Percentiles rank a stretch among this genome's conserved stretches.
These are phyloP conservation scores for Microctonus aethiopoides DNA, from an alignment of 2,888 invertebrate species.

Conservation along the genomic window DNA sequence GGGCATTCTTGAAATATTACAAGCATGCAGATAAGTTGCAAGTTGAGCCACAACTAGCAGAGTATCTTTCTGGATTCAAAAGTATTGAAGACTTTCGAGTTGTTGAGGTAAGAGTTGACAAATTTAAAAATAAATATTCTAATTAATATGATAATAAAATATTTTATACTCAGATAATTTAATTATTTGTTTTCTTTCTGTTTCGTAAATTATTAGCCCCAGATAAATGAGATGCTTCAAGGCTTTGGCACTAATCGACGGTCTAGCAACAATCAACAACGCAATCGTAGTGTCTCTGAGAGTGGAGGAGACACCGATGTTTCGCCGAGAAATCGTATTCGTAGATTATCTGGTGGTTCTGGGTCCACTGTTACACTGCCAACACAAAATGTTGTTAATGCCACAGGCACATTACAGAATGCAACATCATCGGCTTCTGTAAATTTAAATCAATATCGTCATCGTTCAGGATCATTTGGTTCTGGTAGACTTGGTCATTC, in stretches of 20 bases:
- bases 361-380: constrained; percentile 56
- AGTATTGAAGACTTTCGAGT: constrained; percentile 91
- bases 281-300: constrained; percentile 77
- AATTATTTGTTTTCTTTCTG: constrained; percentile 6
- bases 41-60: constrained; percentile 79
- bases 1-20: constrained; percentile 98
- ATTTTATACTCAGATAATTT: too few species aligned
- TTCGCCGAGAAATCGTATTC: constrained; percentile 55
- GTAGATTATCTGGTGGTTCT: constrained; percentile 64
- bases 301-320: constrained; percentile 67
- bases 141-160: too few species aligned
- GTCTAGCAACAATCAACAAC: constrained; percentile 68
- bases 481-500: constrained; percentile 57
- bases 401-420: constrained; percentile 46
- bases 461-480: constrained; percentile 61
- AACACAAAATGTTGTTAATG: constrained; percentile 32
- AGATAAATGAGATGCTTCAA: constrained; percentile 73
- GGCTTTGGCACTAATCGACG: constrained; percentile 67
- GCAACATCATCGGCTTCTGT: constrained; percentile 48
- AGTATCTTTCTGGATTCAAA: constrained; percentile 82
- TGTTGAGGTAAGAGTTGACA: constrained; percentile 71
- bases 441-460: constrained; percentile 58
- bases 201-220: constrained; percentile 68
- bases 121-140: neutral
- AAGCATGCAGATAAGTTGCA: constrained; percentile 81